A percentile compares a stretch with the other conserved stretches of the same genome.
These are phyloP conservation scores for Odontocerum albicorne DNA, from an alignment of 2,888 invertebrate genomes.

Conservation along the genomic window DNA sequence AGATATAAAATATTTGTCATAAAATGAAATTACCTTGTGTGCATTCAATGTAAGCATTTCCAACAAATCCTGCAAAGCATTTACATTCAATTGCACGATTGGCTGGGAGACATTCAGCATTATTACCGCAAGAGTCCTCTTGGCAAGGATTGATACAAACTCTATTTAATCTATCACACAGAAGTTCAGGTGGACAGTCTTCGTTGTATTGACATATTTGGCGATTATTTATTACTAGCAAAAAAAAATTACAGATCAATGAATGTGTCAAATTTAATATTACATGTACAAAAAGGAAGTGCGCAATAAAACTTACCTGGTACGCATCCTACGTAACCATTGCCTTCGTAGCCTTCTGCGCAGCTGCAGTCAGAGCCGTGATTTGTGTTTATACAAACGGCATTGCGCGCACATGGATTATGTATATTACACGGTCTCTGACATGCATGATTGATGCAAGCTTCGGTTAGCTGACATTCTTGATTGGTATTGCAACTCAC, in stretches of 20 bases:
- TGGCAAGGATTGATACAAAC: slow-evolving; percentile 82
- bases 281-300: slow-evolving; percentile 10
- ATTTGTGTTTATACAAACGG: slow-evolving; percentile 85
- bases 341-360: slow-evolving; percentile 83
- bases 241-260: slow-evolving; percentile 15
- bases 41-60: slow-evolving; percentile 78
- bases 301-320: slow-evolving; percentile 61
- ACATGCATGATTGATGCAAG: slow-evolving; percentile 83
- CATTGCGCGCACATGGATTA: slow-evolving; percentile 82
- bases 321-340: slow-evolving; percentile 79
- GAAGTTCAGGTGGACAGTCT: slow-evolving; percentile 84
- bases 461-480: slow-evolving; percentile 83
- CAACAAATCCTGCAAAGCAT: slow-evolving; percentile 72
- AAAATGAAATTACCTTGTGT: slow-evolving; percentile 60
- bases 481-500: slow-evolving; percentile 85
- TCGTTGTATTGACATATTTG: slow-evolving; percentile 86
- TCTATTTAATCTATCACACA: slow-evolving; percentile 83
- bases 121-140: slow-evolving; percentile 78
- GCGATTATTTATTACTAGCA: slow-evolving; percentile 49
- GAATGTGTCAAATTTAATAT: background rate
- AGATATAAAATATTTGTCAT: too few relatives aligned
- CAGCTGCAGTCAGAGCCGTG: slow-evolving; percentile 87
- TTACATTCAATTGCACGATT: slow-evolving; percentile 77
- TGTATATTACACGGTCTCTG: slow-evolving; percentile 84
- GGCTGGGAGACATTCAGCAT: slow-evolving; percentile 75